Evolutionary conservation across 2,888 invertebrate species (phyloP), one percentile per base, ranked within the genome.

Genomic region (Pecten maximus): DNA sequence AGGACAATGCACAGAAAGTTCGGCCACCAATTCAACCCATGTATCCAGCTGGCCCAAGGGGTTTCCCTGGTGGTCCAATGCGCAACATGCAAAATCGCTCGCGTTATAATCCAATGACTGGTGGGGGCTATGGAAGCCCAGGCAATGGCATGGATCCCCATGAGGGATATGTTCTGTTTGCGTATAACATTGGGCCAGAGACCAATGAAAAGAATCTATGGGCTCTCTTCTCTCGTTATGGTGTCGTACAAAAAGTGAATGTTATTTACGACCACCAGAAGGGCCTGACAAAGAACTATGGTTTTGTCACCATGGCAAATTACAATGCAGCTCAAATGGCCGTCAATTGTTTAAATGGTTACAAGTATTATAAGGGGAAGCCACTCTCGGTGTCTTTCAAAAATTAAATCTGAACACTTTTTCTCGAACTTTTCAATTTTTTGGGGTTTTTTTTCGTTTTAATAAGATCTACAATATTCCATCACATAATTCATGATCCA

Each of bases 1-100:
- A 98, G 95, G 98, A 98, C 96, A 98, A 98, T 90, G 92, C 94
- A n/a, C 95, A 95, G 93, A 95, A 95, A 90, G 92, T 94, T 35
- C 90, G 94, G 28, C 91, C 93, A 15, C 93, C 93, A 88, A 92
- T 94, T 6, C 91, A 90, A 44, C 92, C 91, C 35, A 92, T 89
- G 88, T 92, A 93, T 89, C 92, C 92, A 86, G 87, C 54, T 89
- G 28, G 90, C 87, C n/a, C 93, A 91, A 39, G 89, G 90, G 3
- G 40, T 74, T 16, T 35, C 88, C 88, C 44, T 44, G 88, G 87
- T 87, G 94, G 94, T n/a, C 94, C 94, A 40, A 93, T 95, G 90
- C 89, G 94, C 35, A 94, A 91, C 60, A 93, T 93, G 89, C 93
- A 93, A 23, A 93, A 92, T 88, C 89, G 94, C 16, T 94, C 94